Base-by-base conservation (phyloP, 2,113 vertebrate genomes). In the Tichodroma muraria region DNA sequence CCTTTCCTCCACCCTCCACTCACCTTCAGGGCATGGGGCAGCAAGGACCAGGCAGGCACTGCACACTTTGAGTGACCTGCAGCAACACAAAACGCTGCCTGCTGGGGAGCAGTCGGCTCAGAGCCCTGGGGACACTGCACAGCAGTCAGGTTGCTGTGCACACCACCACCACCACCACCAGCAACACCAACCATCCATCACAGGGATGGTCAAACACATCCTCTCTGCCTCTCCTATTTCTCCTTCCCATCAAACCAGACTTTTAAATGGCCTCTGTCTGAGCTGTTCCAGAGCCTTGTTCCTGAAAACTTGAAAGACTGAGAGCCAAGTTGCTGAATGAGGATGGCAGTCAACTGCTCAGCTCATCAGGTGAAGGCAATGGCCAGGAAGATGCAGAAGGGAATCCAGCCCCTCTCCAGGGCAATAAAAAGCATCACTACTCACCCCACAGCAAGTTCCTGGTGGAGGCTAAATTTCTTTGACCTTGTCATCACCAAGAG, bases 71-170 rank as follows among this genome's bases (percentile, higher is more conserved):
- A 69, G n/a, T 1, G 8, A 60, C 19, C 28, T 53, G n/a, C 61
- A 77, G 64, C 20, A 33, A 27, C 57, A 64, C 4, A 13, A 45
- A 59, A 49, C 5, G 24, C 2, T 77, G 42, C 33, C 47, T 52
- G 35, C 21, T 40, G 56, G 60, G 47, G 16, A 61, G 47, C 72
- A 91, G 40, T 5, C 3, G 10, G 54, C 35, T 81, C 89, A 52
- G 9, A 0, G 8, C n/a, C 71, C 35, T 8, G 22, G 30, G 68
- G 64, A 60, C 2, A 0, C 5, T 8, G 63, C 47, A 24, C 18
- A 33, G 54, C 7, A 68, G 23, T 66, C 65, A 22, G 23, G 69
- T 2, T 25, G 4, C 2, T 82, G 72, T 9, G 23, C 31, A 30
- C 8, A 56, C 3, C 31, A 27, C 23, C 49, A 89, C n/a, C 35